Evolutionary conservation across 2,113 vertebrate genomes (phyloP).

Genomic region (Phalacrocorax aristotelis): DNA sequence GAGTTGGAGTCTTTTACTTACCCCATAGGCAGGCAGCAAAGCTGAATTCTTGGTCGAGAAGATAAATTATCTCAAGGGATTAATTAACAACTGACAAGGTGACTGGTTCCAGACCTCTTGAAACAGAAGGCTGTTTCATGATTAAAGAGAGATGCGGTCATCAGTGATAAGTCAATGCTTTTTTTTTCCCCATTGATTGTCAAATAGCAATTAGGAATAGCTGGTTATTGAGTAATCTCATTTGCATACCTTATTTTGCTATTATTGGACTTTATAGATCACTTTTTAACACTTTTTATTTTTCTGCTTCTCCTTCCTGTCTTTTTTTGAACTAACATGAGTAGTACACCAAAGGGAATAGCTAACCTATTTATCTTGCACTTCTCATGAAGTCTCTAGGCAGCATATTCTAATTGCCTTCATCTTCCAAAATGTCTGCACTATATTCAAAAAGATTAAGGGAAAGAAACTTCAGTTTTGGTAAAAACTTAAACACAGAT

Average conservation of each 20-base stretch:
- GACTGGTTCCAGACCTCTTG: neutral
- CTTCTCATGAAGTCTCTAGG: neutral
- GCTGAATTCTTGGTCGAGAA: neutral
- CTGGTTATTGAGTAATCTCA: neutral
- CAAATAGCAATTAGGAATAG: neutral
- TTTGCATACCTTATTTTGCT: neutral
- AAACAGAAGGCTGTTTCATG: neutral
- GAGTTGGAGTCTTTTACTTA: neutral
- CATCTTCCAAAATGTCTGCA: conserved; percentile 4
- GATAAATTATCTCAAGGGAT: neutral
- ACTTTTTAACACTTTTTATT: neutral
- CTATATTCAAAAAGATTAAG: neutral
- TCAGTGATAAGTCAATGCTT: neutral
- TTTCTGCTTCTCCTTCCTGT: neutral
- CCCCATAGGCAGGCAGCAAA: neutral
- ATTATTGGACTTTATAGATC: neutral
- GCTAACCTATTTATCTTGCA: conserved; percentile 36
- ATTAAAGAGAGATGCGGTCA: neutral
- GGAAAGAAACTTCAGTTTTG: neutral
- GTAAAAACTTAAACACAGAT: neutral
- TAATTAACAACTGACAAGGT: neutral
- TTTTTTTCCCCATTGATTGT: neutral
- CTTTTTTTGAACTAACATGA: neutral
- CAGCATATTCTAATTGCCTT: neutral
- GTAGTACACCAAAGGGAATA: neutral